Conservation (phyloP, 2,797 vertebrate genomes). For the Harpagifer antarcticus region DNA sequence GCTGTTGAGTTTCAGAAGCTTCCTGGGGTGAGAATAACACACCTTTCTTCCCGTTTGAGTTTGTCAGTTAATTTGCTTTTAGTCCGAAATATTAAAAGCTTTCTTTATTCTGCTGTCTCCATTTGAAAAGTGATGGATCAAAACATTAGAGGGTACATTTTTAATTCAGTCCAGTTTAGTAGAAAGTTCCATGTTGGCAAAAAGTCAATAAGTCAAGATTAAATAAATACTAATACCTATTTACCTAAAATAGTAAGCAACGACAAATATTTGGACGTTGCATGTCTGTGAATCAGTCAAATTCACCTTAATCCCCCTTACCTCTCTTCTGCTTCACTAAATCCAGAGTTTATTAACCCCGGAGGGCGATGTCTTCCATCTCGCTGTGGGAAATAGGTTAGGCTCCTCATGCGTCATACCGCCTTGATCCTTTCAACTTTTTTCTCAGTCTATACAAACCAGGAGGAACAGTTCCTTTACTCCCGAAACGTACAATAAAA, state of each 20-base stretch:
- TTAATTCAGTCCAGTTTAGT: constrained; percentile 8
- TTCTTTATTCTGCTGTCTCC: constrained; percentile 26
- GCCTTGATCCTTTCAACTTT: background rate
- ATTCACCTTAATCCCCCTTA: constrained; percentile 5
- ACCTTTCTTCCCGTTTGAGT: constrained; percentile 29
- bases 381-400: constrained; percentile 18
- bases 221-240: background rate
- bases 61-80: constrained; percentile 25
- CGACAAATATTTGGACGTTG: constrained; percentile 2
- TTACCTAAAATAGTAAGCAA: background rate
- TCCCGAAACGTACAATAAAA: constrained; percentile 6
- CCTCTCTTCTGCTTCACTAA: background rate
- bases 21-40: constrained; percentile 44
- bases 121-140: constrained; percentile 2
- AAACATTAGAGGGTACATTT: background rate
- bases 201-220: background rate
- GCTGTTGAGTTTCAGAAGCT: constrained; percentile 50
- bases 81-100: constrained; percentile 23
- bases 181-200: background rate
- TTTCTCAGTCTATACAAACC: background rate
- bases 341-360: constrained; percentile 8
- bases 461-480: constrained; percentile 3
- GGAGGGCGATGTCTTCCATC: constrained; percentile 8
- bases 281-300: background rate
- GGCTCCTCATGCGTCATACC: background rate